Evolutionary conservation across 2,888 invertebrate genomes (phyloP).

Genomic region (Augochlorella aurata): DNA sequence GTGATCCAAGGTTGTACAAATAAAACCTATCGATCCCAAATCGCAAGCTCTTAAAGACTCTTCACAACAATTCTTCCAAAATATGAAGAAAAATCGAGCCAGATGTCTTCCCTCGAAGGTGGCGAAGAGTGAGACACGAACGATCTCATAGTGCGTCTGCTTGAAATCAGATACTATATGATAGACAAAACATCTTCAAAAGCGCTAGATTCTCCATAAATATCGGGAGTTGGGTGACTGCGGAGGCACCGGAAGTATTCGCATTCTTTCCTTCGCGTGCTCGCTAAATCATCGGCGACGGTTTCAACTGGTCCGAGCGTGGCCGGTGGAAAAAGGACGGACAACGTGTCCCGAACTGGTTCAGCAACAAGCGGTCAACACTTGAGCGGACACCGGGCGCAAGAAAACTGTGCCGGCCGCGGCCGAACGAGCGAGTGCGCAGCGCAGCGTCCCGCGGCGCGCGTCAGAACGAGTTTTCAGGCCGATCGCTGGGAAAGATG

Average conservation of each 20-base stretch:
- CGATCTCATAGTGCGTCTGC: no score
- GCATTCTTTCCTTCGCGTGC: constrained; percentile 21
- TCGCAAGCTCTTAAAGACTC: no score
- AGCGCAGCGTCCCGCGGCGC: constrained; percentile 33
- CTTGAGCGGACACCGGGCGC: constrained; percentile 28
- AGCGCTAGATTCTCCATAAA: background rate
- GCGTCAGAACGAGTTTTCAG: constrained; percentile 54
- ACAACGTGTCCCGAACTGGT: constrained; percentile 40
- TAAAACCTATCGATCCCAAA: no score
- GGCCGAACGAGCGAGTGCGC: background rate
- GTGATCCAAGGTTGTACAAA: no score
- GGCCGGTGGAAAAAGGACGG: background rate
- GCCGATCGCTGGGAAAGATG: constrained; percentile 43
- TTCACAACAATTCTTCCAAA: no score
- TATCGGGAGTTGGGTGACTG: background rate
- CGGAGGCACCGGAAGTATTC: background rate
- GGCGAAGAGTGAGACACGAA: no score
- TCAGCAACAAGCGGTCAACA: constrained; percentile 32
- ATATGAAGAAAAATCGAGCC: no score
- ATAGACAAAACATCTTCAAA: no score
- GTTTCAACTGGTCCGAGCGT: constrained; percentile 25
- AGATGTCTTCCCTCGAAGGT: no score
- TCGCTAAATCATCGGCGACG: constrained; percentile 33
- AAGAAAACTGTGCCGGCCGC: constrained; percentile 48
- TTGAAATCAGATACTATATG: no score